Evolutionary conservation across 2,888 invertebrate species (phyloP).

Genomic region (Andricus quercusramuli): DNA sequence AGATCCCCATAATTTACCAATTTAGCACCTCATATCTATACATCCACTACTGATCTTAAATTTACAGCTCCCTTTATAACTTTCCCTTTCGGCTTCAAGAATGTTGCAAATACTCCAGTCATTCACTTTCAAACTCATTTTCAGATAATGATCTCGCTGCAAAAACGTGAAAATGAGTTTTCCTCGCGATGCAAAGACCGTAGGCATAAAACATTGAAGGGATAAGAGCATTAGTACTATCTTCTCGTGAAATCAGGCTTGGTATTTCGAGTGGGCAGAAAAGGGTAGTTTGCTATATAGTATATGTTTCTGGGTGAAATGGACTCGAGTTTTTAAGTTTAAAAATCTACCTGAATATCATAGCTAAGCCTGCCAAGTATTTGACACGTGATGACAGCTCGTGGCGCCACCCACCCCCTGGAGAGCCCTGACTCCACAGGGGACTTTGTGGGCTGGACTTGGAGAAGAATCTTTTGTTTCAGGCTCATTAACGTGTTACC

Average conservation of each 20-base stretch:
- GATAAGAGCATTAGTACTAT: constrained; percentile 59
- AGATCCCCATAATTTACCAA: constrained; percentile 21
- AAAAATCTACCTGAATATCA: constrained; percentile 65
- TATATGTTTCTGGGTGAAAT: constrained; percentile 35
- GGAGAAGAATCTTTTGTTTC: constrained; percentile 76
- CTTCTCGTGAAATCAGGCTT: constrained; percentile 53
- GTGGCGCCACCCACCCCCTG: constrained; percentile 78
- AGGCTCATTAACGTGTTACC: constrained; percentile 77
- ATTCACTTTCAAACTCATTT: not conserved
- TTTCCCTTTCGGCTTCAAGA: not conserved
- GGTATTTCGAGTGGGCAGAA: constrained; percentile 45
- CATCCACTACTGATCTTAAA: constrained; percentile 8
- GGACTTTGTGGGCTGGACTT: constrained; percentile 61
- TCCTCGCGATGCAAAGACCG: not conserved
- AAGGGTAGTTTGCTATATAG: constrained; percentile 54
- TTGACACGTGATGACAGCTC: constrained; percentile 78
- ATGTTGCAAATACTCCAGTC: constrained; percentile 22
- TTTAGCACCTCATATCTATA: not conserved
- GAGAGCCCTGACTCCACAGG: constrained; percentile 69
- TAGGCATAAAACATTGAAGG: constrained; percentile 53
- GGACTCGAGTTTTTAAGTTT: constrained; percentile 25
- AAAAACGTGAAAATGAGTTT: constrained; percentile 23
- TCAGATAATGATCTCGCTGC: constrained; percentile 11
- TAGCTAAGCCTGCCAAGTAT: constrained; percentile 54
- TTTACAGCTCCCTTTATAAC: not conserved